Conservation (phyloP, 2,888 invertebrate genomes). For the Isoperla grammatica region DNA sequence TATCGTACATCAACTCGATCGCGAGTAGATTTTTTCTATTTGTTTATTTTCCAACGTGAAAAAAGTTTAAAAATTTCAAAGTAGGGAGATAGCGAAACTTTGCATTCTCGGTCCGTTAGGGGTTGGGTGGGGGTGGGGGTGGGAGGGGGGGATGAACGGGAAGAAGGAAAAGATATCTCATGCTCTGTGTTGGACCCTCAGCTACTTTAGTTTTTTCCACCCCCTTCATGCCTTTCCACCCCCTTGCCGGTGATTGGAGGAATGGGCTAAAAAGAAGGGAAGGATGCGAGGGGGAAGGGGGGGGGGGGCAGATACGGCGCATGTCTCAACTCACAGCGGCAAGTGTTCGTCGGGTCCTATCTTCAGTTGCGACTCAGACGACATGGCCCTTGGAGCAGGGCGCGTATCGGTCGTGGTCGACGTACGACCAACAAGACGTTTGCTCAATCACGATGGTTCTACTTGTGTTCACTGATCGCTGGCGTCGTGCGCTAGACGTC, state of each 20-base stretch:
- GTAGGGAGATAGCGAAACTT: constrained; percentile 25
- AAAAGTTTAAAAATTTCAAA: constrained; percentile 5
- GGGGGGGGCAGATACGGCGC: constrained; percentile 23
- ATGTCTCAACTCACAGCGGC: constrained; percentile 22
- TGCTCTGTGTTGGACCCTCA: constrained; percentile 25
- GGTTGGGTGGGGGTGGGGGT: constrained; percentile 9
- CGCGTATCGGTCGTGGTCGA: too few species aligned
- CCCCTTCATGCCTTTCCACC: constrained; percentile 25
- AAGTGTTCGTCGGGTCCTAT: constrained; percentile 18
- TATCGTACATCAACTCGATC: constrained; percentile 20
- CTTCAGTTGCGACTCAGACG: constrained; percentile 20
- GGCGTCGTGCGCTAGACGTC: too few species aligned
- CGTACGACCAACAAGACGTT: too few species aligned
- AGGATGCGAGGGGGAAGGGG: constrained; percentile 21
- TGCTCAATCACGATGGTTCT: too few species aligned
- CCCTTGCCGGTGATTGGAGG: constrained; percentile 29
- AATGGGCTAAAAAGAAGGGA: constrained; percentile 26
- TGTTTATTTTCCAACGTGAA: constrained; percentile 22
- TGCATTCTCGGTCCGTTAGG: constrained; percentile 8
- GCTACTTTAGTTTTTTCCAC: constrained; percentile 25
- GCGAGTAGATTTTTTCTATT: constrained; percentile 4
- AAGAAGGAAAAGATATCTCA: constrained; percentile 23
- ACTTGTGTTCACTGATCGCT: too few species aligned
- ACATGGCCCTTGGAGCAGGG: constrained; percentile 3
- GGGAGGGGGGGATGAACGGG: constrained; percentile 10